Conservation (phyloP, 2,797 vertebrate species). For the Clamator glandarius region DNA sequence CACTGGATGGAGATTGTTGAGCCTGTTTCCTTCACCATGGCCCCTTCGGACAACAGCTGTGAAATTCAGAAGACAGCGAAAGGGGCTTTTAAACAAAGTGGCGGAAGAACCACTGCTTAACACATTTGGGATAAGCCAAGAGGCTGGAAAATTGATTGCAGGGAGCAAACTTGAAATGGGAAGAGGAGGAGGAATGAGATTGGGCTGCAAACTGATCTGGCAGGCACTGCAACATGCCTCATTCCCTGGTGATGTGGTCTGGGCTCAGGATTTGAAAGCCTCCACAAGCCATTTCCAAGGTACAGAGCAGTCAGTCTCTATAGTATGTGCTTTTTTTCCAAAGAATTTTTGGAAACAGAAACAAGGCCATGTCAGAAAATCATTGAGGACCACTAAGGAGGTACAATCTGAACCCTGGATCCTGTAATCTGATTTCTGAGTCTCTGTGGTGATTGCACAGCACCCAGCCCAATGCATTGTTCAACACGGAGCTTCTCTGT, state of each 20-base stretch:
- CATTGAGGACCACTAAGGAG: rapidly evolving
- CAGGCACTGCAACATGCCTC: not conserved
- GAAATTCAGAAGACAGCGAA: not conserved
- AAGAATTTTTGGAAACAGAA: not conserved
- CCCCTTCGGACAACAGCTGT: not conserved
- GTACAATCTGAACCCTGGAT: rapidly evolving
- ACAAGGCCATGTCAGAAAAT: not conserved
- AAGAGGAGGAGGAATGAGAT: not conserved
- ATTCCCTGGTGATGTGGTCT: not conserved
- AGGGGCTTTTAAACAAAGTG: not conserved
- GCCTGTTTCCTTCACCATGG: not conserved
- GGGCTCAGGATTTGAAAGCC: not conserved
- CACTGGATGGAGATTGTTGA: rapidly evolving
- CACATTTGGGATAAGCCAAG: not conserved
- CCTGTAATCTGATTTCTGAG: not conserved
- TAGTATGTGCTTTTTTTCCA: rapidly evolving
- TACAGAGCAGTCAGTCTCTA: not conserved
- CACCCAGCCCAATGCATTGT: rapidly evolving
- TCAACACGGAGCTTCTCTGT: not conserved
- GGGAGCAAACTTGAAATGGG: not conserved
- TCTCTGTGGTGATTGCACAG: not conserved
- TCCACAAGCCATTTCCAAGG: not conserved
- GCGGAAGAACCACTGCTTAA: not conserved
- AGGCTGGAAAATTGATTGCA: not conserved
- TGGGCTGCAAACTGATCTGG: not conserved